Evolutionary conservation across 2,888 invertebrate genomes (phyloP).

Genomic region (Eutolmus rufibarbis): DNA sequence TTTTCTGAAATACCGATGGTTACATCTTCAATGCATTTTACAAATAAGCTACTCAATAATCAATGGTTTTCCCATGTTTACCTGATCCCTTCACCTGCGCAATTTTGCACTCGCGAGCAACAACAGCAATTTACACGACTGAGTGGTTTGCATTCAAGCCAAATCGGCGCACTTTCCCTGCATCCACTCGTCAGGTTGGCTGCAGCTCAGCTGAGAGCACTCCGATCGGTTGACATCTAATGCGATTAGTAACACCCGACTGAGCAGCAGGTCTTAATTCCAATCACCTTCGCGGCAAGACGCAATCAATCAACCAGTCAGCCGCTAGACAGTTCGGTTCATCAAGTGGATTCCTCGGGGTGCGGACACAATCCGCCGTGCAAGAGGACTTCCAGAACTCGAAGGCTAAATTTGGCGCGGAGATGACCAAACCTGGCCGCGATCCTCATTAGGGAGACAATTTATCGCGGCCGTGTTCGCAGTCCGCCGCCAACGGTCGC

Average conservation of each 20-base stretch:
- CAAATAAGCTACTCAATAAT: background rate
- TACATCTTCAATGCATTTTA: background rate
- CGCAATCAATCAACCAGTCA: slow-evolving; percentile 41
- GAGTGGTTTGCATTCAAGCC: background rate
- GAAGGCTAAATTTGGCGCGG: slow-evolving; percentile 18
- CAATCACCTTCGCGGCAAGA: slow-evolving; percentile 19
- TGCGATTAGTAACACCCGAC: slow-evolving; percentile 36
- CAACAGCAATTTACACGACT: background rate
- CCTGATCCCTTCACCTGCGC: background rate
- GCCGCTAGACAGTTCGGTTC: slow-evolving; percentile 20
- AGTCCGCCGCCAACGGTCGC: background rate
- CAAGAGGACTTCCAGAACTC: slow-evolving; percentile 1
- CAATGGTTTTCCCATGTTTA: background rate
- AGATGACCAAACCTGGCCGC: slow-evolving; percentile 4
- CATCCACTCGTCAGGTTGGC: slow-evolving; percentile 9
- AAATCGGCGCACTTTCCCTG: background rate
- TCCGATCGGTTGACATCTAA: slow-evolving; percentile 21
- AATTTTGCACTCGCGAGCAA: background rate
- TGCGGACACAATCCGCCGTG: background rate
- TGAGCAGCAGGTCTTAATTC: slow-evolving; percentile 39
- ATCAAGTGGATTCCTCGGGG: slow-evolving; percentile 25
- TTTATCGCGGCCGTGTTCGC: background rate
- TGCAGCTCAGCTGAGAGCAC: background rate
- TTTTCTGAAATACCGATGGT: background rate
- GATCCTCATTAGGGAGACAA: slow-evolving; percentile 22